phyloP scores from a whole-genome alignment of 2,797 vertebrate genomes.

The Forpus xanthops region DNA sequence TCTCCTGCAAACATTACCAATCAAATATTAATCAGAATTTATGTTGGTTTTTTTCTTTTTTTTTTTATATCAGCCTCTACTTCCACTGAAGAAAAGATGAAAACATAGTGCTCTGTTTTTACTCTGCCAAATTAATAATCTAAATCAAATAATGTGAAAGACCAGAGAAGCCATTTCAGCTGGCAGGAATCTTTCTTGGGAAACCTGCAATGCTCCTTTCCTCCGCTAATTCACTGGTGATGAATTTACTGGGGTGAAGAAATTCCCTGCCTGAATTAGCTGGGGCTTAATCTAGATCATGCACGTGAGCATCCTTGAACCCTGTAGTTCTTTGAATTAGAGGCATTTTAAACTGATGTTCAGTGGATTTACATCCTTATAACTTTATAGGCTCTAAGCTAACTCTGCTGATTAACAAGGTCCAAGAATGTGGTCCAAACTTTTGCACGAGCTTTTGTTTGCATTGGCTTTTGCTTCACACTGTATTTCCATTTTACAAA shows the following conservation, averaged over 20 bases:
- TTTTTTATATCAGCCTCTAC: not conserved
- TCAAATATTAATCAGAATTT: not conserved
- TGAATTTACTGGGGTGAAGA: not conserved
- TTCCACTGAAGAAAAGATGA: not conserved
- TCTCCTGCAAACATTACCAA: not conserved
- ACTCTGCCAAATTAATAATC: not conserved
- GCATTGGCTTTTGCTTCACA: not conserved
- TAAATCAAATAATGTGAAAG: not conserved
- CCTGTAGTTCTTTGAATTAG: not conserved
- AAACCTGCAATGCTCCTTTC: not conserved
- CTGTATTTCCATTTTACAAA: not conserved
- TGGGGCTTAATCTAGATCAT: not conserved
- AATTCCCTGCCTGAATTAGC: not conserved
- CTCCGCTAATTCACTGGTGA: not conserved
- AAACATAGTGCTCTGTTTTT: not conserved
- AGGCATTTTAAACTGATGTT: not conserved
- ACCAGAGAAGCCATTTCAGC: not conserved
- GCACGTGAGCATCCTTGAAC: not conserved
- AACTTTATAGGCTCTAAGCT: not conserved
- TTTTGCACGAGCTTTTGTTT: not conserved
- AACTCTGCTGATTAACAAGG: not conserved
- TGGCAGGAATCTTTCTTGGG: not conserved
- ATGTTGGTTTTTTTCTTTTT: fast-evolving
- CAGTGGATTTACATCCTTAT: not conserved
- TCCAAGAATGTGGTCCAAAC: not conserved